These are phyloP conservation scores for Thaleichthys pacificus DNA, from an alignment of 2,797 vertebrate genomes.

Conservation along the genomic window DNA sequence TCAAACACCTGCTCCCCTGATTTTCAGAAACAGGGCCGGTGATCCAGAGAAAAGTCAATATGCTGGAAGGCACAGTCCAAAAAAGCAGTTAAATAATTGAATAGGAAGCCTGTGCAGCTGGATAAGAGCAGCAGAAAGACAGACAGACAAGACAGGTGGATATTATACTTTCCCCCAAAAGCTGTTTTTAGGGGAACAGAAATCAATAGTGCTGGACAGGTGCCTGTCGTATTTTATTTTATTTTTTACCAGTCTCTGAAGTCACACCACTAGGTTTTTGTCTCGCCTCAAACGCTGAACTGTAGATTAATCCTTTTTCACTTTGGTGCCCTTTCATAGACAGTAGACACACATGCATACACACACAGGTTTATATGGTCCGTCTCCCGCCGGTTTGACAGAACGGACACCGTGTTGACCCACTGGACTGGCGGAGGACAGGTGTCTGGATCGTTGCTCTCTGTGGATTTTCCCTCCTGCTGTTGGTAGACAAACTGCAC, in stretches of 20 bases:
- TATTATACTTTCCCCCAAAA: constrained; percentile 19
- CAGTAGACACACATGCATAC: background rate
- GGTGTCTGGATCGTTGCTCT: background rate
- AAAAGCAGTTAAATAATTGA: constrained; percentile 36
- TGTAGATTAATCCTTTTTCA: background rate
- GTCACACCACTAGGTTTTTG: background rate
- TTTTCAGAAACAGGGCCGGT: constrained; percentile 7
- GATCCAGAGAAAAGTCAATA: constrained; percentile 30
- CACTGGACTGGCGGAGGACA: too few relatives aligned
- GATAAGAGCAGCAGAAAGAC: constrained; percentile 3
- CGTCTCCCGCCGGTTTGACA: background rate
- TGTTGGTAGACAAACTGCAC: background rate
- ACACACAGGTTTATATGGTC: background rate
- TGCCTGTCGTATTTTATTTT: background rate
- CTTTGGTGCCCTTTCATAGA: background rate
- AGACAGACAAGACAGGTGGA: constrained; percentile 16
- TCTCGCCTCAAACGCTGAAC: background rate
- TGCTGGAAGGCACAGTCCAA: constrained; percentile 29
- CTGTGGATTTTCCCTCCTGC: background rate
- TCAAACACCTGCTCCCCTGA: constrained; percentile 31
- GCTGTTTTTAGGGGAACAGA: constrained; percentile 4
- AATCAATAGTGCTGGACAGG: background rate
- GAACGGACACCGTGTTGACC: too few relatives aligned
- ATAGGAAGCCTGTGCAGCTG: constrained; percentile 8
- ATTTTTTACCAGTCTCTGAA: background rate